phyloP scores from a whole-genome alignment of 2,113 vertebrate genomes.

The Pygoscelis adeliae region DNA sequence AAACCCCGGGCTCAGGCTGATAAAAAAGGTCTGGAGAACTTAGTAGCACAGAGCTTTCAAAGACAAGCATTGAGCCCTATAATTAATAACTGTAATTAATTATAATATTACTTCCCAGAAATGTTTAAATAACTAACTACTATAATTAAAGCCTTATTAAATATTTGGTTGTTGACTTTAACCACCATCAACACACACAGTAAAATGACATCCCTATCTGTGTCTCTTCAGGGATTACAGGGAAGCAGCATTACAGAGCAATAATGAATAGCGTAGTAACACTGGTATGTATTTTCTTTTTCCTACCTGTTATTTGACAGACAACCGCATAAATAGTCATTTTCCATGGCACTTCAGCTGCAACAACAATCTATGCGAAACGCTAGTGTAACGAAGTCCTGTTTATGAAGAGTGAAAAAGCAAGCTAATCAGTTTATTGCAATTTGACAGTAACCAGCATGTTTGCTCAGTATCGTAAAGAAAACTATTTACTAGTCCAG shows the following conservation, averaged over 20 bases:
- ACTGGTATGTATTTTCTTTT: neutral
- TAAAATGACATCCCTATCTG: neutral
- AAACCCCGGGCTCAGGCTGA: neutral
- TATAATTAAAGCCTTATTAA: neutral
- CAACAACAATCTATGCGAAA: neutral
- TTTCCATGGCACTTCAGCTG: neutral
- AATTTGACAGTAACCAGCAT: neutral
- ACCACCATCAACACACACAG: neutral
- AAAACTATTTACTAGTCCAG: neutral
- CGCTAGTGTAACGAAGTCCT: neutral
- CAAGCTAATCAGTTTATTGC: neutral
- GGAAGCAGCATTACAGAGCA: neutral
- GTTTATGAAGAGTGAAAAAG: neutral
- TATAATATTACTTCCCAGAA: neutral
- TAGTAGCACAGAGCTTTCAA: neutral
- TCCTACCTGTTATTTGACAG: neutral
- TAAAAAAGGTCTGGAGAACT: neutral
- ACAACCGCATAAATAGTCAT: neutral
- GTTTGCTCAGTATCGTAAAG: neutral
- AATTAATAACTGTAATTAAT: constrained; percentile 6
- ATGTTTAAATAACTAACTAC: neutral
- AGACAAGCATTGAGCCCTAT: neutral
- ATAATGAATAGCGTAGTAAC: neutral
- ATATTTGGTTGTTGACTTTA: neutral
- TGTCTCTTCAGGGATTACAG: neutral